Evolutionary conservation across 1,140 invertebrate species (phyloP).

Genomic region (Hycleus phaleratus): DNA sequence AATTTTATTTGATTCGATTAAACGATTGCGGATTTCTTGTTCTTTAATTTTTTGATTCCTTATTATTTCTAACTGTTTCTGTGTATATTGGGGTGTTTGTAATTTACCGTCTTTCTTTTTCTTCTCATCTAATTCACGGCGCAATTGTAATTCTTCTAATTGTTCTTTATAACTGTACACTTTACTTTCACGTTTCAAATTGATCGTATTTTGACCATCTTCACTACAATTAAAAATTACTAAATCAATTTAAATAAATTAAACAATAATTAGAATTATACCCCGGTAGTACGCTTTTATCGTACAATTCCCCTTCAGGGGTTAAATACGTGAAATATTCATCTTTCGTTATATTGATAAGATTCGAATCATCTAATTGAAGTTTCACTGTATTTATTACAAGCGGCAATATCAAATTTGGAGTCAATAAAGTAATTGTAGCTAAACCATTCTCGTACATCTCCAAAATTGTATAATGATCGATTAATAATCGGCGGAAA

Average conservation of each 20-base stretch:
- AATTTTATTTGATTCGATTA: constrained; percentile 51
- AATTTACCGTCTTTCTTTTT: constrained; percentile 71
- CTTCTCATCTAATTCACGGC: constrained; percentile 89
- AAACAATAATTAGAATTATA: constrained; percentile 40
- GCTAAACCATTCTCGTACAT: constrained; percentile 52
- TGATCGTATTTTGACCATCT: constrained; percentile 54
- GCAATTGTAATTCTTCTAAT: constrained; percentile 84
- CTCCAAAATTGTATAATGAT: not conserved
- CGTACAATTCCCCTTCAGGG: constrained; percentile 84
- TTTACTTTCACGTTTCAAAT: constrained; percentile 94
- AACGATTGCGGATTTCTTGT: constrained; percentile 56
- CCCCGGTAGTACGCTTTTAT: constrained; percentile 77
- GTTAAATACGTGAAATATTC: constrained; percentile 87
- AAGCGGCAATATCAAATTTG: constrained; percentile 54
- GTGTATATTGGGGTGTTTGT: constrained; percentile 63
- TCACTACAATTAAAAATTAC: not conserved
- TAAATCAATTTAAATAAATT: not conserved
- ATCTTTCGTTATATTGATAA: constrained; percentile 69
- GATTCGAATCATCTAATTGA: constrained; percentile 56
- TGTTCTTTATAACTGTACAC: constrained; percentile 96
- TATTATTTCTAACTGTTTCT: constrained; percentile 90
- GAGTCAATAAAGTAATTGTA: constrained; percentile 55
- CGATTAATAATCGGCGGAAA: not conserved
- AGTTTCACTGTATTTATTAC: constrained; percentile 46
- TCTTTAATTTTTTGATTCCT: constrained; percentile 85